Conservation (phyloP, 2,888 invertebrate species). For the Mylabris sibirica region DNA sequence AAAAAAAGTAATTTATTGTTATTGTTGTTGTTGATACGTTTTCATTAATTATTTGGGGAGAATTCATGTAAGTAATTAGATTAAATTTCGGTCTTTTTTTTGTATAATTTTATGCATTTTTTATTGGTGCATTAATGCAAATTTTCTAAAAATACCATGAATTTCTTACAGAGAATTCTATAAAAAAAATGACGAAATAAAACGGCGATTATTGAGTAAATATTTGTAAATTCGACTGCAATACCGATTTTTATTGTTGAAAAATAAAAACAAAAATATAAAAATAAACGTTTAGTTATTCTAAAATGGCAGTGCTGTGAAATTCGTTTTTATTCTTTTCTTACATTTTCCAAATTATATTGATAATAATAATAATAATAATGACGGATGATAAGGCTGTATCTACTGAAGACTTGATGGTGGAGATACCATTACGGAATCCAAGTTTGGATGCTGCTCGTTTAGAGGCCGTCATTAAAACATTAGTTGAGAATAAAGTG, state of each 20-base stretch:
- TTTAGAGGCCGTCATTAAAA: slow-evolving; percentile 73
- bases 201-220: background rate
- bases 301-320: background rate
- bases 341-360: background rate
- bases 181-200: background rate
- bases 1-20: too few relatives aligned
- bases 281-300: background rate
- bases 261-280: background rate
- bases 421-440: slow-evolving; percentile 39
- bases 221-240: background rate
- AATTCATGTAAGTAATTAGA: slow-evolving; percentile 13
- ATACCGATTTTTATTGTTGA: background rate
- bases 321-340: background rate
- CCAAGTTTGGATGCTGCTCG: slow-evolving; percentile 66
- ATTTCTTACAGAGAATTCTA: background rate
- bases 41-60: too few relatives aligned
- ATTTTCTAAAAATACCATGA: background rate
- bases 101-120: background rate
- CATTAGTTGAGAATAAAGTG: slow-evolving; percentile 76
- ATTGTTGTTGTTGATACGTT: too few relatives aligned
- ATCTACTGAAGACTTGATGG: slow-evolving; percentile 69
- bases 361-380: background rate
- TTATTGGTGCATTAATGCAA: background rate
- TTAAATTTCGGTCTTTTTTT: background rate
- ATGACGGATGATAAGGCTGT: slow-evolving; percentile 76